Evolutionary conservation across 1,140 invertebrate genomes (phyloP).

Genomic region (Drepana arcuata): DNA sequence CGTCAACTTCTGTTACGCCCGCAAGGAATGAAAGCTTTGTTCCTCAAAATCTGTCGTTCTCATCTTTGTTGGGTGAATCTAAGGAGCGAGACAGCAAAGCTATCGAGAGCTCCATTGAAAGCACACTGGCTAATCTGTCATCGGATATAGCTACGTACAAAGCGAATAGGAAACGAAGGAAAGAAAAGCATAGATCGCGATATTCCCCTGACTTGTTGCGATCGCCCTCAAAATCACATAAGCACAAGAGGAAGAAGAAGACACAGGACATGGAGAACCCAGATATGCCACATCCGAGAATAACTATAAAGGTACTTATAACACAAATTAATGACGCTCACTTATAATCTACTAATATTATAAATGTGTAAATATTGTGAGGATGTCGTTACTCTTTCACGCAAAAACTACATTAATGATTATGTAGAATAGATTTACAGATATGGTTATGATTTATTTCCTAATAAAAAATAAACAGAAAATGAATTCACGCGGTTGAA

Average conservation of each 20-base stretch:
- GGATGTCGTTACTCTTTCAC: not conserved
- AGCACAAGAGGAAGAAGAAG: conserved; percentile 82
- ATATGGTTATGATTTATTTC: not conserved
- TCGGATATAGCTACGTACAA: conserved; percentile 64
- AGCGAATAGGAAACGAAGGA: conserved; percentile 75
- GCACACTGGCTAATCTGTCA: conserved; percentile 48
- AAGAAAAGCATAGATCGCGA: conserved; percentile 79
- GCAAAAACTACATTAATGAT: not conserved
- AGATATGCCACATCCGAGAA: conserved; percentile 78
- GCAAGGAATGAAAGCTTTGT: conserved; percentile 42
- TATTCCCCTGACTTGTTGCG: conserved; percentile 78
- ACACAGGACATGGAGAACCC: conserved; percentile 78
- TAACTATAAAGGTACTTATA: conserved; percentile 80
- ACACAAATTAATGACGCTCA: too few relatives aligned
- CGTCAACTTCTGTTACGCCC: conserved; percentile 21
- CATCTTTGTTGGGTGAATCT: conserved; percentile 51
- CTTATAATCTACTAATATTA: not conserved
- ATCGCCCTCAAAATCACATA: conserved; percentile 75
- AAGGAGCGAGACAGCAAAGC: conserved; percentile 55
- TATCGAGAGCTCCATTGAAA: conserved; percentile 60
- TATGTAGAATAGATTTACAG: too few relatives aligned
- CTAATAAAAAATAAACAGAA: too few relatives aligned
- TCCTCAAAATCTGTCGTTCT: conserved; percentile 62
- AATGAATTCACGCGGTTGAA: too few relatives aligned
- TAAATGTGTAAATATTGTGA: conserved; percentile 1